Percentiles rank a stretch among this genome's conserved stretches.
Evolutionary conservation across 2,113 vertebrate species (phyloP).

Genomic region (Etia nguti): DNA sequence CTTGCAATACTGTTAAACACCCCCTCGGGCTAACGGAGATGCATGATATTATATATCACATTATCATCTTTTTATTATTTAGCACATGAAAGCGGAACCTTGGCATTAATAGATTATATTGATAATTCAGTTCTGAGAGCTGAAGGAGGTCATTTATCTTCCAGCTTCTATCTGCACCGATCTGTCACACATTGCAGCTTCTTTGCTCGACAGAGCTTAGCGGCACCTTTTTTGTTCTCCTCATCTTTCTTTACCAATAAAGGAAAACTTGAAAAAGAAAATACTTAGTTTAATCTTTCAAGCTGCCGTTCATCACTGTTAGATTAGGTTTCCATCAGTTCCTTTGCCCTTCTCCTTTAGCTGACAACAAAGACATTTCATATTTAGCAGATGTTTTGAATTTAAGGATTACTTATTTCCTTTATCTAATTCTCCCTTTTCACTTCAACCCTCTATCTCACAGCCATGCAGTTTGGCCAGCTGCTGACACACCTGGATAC

Average conservation of each 20-base stretch:
- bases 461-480: constrained; percentile 91
- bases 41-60: constrained; percentile 30
- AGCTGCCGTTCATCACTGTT: background rate
- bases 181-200: constrained; percentile 36
- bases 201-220: background rate
- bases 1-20: constrained; percentile 21
- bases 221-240: background rate
- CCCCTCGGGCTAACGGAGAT: constrained; percentile 15
- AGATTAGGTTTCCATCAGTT: background rate
- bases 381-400: background rate
- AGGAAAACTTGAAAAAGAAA: background rate
- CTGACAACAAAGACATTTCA: background rate
- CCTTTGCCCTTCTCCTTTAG: background rate
- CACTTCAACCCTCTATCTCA: background rate
- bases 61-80: constrained; percentile 53
- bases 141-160: constrained; percentile 39
- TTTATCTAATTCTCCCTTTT: background rate
- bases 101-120: constrained; percentile 43
- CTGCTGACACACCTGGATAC: constrained; percentile 89
- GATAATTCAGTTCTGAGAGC: constrained; percentile 25
- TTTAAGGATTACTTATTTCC: background rate
- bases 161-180: background rate
- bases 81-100: constrained; percentile 48
- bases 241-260: background rate
- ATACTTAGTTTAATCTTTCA: background rate